phyloP scores from a whole-genome alignment of 2,888 invertebrate species.

The Seira sanloemensis region DNA sequence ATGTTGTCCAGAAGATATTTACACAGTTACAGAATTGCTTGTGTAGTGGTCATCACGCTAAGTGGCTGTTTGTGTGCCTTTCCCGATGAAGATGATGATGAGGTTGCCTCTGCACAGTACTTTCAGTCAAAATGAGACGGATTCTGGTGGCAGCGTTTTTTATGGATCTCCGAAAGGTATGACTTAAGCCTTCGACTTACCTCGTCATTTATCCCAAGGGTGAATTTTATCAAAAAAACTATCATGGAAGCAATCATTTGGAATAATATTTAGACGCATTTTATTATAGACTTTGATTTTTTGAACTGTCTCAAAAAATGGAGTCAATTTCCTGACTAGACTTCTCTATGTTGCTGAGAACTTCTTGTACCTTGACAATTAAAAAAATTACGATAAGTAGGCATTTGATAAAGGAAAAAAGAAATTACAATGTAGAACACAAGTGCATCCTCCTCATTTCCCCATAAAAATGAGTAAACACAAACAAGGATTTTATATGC shows the following conservation, averaged over 20 bases:
- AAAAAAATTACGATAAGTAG: not conserved
- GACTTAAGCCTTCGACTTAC: too few relatives aligned
- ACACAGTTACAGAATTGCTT: conserved; percentile 9
- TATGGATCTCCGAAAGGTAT: conserved; percentile 48
- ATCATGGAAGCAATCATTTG: too few relatives aligned
- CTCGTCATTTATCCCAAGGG: too few relatives aligned
- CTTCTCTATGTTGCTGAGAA: conserved; percentile 3
- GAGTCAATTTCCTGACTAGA: too few relatives aligned
- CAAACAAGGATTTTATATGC: not conserved
- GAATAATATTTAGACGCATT: too few relatives aligned
- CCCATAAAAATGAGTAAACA: not conserved
- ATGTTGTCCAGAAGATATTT: conserved; percentile 56
- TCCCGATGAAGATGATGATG: conserved; percentile 6
- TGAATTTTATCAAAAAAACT: too few relatives aligned
- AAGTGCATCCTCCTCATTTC: not conserved
- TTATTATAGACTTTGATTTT: too few relatives aligned
- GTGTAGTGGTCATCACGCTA: not conserved
- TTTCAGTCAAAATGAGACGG: conserved; percentile 35
- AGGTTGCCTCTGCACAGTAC: not conserved
- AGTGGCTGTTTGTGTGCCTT: conserved; percentile 13
- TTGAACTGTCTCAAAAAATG: too few relatives aligned
- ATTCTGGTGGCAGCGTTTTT: conserved; percentile 26
- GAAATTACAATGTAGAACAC: not conserved
- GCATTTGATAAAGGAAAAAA: too few relatives aligned
- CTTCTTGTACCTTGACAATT: not conserved